phyloP scores from a whole-genome alignment of 2,113 vertebrate genomes.

The Pionites leucogaster region DNA sequence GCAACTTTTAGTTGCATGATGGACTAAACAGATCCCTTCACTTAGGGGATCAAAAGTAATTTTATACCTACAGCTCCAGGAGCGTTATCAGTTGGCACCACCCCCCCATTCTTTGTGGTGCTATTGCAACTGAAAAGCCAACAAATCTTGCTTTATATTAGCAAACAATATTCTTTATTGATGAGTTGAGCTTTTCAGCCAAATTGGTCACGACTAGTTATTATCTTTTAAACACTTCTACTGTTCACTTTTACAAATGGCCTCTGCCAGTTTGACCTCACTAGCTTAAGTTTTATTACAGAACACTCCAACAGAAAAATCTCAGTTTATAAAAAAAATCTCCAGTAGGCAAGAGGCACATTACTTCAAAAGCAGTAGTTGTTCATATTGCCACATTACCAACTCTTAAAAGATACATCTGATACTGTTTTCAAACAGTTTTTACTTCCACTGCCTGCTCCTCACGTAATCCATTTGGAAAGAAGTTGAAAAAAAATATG shows the following conservation, averaged over 20 bases:
- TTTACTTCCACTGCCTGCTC: not conserved
- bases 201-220: not conserved
- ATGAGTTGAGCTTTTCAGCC: not conserved
- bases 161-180: not conserved
- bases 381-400: not conserved
- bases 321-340: not conserved
- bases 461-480: not conserved
- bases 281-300: not conserved
- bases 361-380: not conserved
- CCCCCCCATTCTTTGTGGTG: not conserved
- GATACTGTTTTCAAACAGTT: not conserved
- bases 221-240: not conserved
- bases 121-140: not conserved
- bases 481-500: not conserved
- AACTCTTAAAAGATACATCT: not conserved
- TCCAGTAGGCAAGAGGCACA: not conserved
- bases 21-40: not conserved
- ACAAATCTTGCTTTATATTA: constrained; percentile 24
- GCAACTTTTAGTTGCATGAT: not conserved
- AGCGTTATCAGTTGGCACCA: not conserved
- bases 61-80: not conserved
- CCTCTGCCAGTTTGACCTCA: not conserved
- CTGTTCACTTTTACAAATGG: not conserved
- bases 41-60: not conserved
- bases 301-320: not conserved